Base-by-base conservation (phyloP, 2,113 vertebrate species). In the Proteles cristata region DNA sequence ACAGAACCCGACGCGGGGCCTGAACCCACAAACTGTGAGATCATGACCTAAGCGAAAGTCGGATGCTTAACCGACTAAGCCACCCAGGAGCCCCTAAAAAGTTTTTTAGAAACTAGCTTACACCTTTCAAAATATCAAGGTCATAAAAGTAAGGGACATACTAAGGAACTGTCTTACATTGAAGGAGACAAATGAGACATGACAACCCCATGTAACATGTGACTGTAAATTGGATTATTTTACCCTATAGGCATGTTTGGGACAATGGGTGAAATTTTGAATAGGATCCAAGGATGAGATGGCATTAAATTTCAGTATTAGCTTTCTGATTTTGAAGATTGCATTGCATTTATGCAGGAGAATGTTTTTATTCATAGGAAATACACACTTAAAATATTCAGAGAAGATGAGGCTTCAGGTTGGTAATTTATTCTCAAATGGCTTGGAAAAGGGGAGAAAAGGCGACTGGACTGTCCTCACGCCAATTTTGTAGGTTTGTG, bases 191-290 rank as follows among this genome's bases (percentile, higher is more conserved):
- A 23, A 43, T 31, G 23, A 43, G 3, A 10, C 10, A 7, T 1
- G 39, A 26, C 9, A 45, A 5, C 25, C 33, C 12, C 1, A 1
- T 2, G 19, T 17, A 31, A 16, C 45, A 14, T 1, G 1, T 17
- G 12, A 28, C 39, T 45, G 17, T 66, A n/a, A 48, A 19, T 17
- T 86, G 6, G 16, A 33, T 28, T 35, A 3, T 17, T 43, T 31
- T n/a, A 45, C 17, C 43, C 21, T 66, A 11, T 7, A 12, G 2
- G n/a, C 17, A 26, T 7, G 73, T 86, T n/a, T 2, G 9, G 5
- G 26, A n/a, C 23, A 31, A 39, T 16, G 21, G 43, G 17, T 79
- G 4, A 39, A 31, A 33, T 76, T 19, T 69, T n/a, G 9, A n/a
- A 80, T 17, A 61, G 39, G 31, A 61, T 31, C 11, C 35, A 25